These are phyloP conservation scores for Myotis brandtii DNA, from an alignment of 2,113 vertebrate genomes.

Conservation along the genomic window DNA sequence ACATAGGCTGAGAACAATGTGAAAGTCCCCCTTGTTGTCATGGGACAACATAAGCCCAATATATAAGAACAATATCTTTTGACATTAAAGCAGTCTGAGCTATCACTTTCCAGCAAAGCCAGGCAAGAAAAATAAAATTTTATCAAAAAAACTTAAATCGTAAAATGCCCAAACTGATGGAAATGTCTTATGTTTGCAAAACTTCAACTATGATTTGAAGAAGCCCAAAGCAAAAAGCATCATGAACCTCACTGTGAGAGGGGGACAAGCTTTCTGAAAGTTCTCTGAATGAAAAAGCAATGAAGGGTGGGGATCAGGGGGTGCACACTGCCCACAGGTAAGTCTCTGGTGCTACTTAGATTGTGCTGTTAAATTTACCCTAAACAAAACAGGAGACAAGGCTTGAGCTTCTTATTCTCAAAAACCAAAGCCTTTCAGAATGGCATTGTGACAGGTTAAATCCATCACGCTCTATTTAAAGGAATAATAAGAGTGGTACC, in stretches of 20 bases:
- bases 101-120: background rate
- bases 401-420: background rate
- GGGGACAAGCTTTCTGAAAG: background rate
- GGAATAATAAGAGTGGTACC: background rate
- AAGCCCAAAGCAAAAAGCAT: background rate
- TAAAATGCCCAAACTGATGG: background rate
- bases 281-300: background rate
- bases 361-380: background rate
- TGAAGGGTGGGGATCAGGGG: background rate
- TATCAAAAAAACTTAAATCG: background rate
- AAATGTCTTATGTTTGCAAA: background rate
- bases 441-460: background rate
- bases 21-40: background rate
- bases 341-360: background rate
- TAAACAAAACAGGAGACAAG: background rate
- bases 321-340: background rate
- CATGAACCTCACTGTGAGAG: background rate
- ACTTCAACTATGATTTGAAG: background rate
- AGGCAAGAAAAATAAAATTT: background rate
- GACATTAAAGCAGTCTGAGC: background rate
- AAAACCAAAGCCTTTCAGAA: conserved; percentile 15
- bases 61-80: background rate
- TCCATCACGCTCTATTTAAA: background rate
- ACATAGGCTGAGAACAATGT: background rate
- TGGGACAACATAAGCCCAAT: background rate